Evolutionary conservation across 2,797 vertebrate genomes (phyloP).

Genomic region (Strix occidentalis): DNA sequence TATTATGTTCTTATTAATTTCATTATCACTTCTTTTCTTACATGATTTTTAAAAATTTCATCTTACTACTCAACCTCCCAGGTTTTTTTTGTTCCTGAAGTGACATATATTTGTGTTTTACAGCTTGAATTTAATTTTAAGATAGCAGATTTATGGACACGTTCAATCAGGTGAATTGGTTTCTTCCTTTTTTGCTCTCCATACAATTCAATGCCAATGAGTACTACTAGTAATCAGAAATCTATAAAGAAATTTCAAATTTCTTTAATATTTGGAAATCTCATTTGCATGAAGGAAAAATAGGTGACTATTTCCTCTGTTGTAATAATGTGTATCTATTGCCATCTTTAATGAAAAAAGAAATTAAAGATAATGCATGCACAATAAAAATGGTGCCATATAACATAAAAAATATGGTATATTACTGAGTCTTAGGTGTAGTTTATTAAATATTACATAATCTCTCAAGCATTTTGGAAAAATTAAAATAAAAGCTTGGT

Average conservation of each 20-base stretch:
- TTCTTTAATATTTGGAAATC: neutral
- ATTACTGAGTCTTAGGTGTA: neutral
- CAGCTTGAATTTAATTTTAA: neutral
- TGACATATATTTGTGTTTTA: neutral
- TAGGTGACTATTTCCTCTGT: neutral
- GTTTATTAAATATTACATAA: neutral
- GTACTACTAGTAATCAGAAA: neutral
- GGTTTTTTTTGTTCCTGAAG: neutral
- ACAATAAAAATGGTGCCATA: neutral
- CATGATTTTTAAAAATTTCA: neutral
- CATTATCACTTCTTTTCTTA: neutral
- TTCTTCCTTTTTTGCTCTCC: neutral
- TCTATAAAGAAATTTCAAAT: neutral
- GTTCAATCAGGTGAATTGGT: neutral
- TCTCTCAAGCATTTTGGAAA: neutral
- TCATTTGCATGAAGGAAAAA: neutral
- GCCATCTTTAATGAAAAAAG: neutral
- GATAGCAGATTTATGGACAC: neutral
- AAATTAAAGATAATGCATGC: neutral
- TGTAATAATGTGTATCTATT: neutral
- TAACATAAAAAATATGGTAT: neutral
- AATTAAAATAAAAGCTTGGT: neutral
- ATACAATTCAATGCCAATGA: neutral
- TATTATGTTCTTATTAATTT: neutral
- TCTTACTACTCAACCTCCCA: neutral